phyloP scores from a whole-genome alignment of 2,888 invertebrate species.

The Cybosia mesomella region DNA sequence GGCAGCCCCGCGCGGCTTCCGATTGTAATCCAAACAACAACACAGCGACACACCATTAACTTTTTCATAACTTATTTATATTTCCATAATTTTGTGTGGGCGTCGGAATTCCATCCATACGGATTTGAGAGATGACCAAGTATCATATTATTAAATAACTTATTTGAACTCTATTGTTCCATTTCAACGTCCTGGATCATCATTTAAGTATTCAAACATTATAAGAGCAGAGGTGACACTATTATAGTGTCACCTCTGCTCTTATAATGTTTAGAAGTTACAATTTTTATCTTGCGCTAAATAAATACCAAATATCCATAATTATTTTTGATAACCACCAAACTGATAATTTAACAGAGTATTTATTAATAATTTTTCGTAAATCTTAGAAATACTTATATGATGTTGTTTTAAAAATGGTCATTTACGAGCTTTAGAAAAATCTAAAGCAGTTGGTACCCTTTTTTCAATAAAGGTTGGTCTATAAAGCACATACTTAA shows the following conservation, averaged over 20 bases:
- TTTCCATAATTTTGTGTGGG: conserved; percentile 37
- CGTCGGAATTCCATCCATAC: conserved; percentile 24
- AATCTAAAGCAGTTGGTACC: background rate
- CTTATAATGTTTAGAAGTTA: too few species aligned
- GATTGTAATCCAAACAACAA: conserved; percentile 52
- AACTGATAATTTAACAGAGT: too few species aligned
- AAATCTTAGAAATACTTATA: background rate
- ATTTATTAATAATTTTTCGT: too few species aligned
- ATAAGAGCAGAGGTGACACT: too few species aligned
- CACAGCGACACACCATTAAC: conserved; percentile 38
- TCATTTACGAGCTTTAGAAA: too few species aligned
- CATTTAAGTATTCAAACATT: too few species aligned
- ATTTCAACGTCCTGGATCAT: background rate
- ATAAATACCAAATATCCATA: too few species aligned
- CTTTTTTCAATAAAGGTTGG: background rate
- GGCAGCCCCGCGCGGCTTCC: conserved; percentile 68
- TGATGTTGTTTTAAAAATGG: background rate
- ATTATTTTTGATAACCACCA: too few species aligned
- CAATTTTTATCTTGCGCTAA: too few species aligned
- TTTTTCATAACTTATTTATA: conserved; percentile 48
- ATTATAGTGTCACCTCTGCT: too few species aligned
- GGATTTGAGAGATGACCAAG: conserved; percentile 14
- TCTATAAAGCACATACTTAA: background rate
- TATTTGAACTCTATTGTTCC: background rate
- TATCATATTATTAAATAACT: background rate